These are phyloP conservation scores for Oligia latruncula DNA, from an alignment of 2,888 invertebrate genomes.

Conservation along the genomic window DNA sequence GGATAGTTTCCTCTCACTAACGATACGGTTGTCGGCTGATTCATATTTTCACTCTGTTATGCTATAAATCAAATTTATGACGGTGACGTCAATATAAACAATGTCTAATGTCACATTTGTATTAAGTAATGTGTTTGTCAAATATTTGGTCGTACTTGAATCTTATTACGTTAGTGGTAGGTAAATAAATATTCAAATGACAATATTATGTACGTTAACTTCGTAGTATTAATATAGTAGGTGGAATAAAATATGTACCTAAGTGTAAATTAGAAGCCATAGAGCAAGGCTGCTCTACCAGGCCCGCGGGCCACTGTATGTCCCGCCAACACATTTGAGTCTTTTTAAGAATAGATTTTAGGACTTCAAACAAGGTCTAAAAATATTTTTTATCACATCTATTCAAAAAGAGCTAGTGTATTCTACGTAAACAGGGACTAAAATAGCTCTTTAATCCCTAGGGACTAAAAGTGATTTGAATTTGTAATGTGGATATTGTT, in stretches of 20 bases:
- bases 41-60: slow-evolving; percentile 67
- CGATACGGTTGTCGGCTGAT: slow-evolving; percentile 70
- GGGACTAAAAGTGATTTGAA: too few relatives aligned
- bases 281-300: background rate
- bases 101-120: slow-evolving; percentile 63
- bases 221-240: background rate
- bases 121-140: slow-evolving; percentile 53
- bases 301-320: too few relatives aligned
- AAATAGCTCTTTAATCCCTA: too few relatives aligned
- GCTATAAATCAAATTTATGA: slow-evolving; percentile 66
- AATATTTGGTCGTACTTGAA: slow-evolving; percentile 49
- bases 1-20: slow-evolving; percentile 77
- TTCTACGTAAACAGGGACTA: too few relatives aligned
- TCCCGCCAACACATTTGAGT: background rate
- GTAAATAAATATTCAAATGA: slow-evolving; percentile 30
- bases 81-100: slow-evolving; percentile 60
- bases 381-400: background rate
- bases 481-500: too few relatives aligned
- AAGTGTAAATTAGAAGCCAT: slow-evolving; percentile 3
- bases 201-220: slow-evolving; percentile 6
- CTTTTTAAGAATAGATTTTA: background rate
- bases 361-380: background rate
- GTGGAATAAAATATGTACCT: background rate
- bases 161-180: slow-evolving; percentile 19
- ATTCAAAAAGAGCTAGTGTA: too few relatives aligned